These are phyloP conservation scores for Macaria liturata DNA, from an alignment of 2,888 invertebrate genomes.

Conservation along the genomic window DNA sequence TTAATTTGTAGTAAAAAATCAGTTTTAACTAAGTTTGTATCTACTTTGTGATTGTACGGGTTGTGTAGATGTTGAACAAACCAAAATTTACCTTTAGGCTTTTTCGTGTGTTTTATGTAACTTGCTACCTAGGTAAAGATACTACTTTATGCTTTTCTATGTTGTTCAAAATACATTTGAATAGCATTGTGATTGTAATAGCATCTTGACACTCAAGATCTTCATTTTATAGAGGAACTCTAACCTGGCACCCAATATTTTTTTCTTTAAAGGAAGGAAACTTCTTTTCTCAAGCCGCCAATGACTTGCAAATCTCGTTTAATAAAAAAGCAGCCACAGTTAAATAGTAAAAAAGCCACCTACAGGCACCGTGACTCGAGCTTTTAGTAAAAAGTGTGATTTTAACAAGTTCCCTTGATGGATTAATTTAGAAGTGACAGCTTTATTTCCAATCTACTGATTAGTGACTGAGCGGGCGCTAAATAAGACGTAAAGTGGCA, in stretches of 20 bases:
- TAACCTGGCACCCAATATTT: constrained; percentile 14
- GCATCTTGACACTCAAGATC: no score
- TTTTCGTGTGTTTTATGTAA: no score
- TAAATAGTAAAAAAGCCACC: constrained; percentile 41
- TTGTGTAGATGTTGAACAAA: no score
- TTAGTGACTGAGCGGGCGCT: constrained; percentile 1
- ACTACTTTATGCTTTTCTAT: no score
- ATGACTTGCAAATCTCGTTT: constrained; percentile 54
- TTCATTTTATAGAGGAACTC: constrained; percentile 20
- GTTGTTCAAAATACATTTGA: no score
- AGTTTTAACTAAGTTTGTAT: no score
- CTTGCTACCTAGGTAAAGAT: no score
- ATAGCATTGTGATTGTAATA: no score
- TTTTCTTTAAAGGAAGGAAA: constrained; percentile 51
- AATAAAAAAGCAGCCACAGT: constrained; percentile 45
- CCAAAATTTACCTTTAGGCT: no score
- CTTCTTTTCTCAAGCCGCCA: constrained; percentile 56
- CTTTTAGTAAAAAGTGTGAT: constrained; percentile 46
- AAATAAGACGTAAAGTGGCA: no score
- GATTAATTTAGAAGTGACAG: constrained; percentile 62
- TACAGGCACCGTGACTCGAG: constrained; percentile 49
- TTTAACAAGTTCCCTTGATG: constrained; percentile 63
- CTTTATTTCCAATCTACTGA: constrained; percentile 37
- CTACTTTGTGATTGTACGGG: no score
- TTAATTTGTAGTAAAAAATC: no score